phyloP scores from a whole-genome alignment of 2,797 vertebrate genomes.

The Loriculus beryllinus region DNA sequence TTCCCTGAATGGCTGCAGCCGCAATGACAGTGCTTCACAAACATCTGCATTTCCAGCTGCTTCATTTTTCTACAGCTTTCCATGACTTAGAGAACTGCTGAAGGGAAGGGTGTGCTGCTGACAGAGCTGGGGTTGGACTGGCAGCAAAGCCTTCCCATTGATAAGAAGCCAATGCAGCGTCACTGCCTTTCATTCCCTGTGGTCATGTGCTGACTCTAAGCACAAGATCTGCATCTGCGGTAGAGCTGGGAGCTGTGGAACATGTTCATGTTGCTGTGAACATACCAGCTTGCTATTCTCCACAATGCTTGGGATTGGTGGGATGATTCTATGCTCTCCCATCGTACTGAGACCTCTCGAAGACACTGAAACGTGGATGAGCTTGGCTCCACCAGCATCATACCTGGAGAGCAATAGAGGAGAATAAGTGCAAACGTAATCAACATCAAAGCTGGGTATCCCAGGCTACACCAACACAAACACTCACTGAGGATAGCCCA shows the following conservation, averaged over 20 bases:
- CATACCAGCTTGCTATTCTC: rapidly evolving
- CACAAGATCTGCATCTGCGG: rapidly evolving
- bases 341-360: rapidly evolving
- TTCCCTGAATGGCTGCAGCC: rapidly evolving
- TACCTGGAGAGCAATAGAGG: not conserved
- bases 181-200: not conserved
- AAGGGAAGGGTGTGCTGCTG: not conserved
- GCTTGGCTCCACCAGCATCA: not conserved
- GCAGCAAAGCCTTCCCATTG: not conserved
- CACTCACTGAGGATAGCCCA: not conserved
- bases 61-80: not conserved
- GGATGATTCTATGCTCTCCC: not conserved
- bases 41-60: not conserved
- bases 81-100: rapidly evolving
- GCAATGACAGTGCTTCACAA: not conserved
- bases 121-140: not conserved
- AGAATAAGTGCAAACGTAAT: rapidly evolving
- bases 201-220: rapidly evolving
- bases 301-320: rapidly evolving
- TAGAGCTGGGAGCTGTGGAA: rapidly evolving
- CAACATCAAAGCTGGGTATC: not conserved
- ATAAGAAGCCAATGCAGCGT: rapidly evolving
- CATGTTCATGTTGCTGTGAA: rapidly evolving
- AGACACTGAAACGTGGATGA: rapidly evolving
- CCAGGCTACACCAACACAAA: not conserved